Evolutionary conservation across 2,888 invertebrate species (phyloP).

Genomic region (Caenorhabditis parvicauda): DNA sequence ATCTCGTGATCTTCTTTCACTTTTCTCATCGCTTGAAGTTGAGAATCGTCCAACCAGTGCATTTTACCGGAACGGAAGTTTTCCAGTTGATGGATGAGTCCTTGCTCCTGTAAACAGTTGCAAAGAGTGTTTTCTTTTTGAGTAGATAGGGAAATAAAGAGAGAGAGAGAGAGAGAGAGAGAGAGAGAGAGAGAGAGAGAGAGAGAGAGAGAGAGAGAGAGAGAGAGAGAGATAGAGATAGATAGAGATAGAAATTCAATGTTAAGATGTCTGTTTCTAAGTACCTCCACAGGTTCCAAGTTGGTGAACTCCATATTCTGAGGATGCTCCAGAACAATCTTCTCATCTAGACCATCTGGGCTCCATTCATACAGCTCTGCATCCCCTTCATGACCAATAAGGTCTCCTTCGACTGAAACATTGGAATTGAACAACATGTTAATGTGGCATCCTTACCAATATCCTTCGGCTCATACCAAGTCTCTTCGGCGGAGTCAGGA

Average conservation of each 20-base stretch:
- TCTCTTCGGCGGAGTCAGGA: constrained; percentile 19
- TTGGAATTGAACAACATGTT: no score
- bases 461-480: constrained; percentile 26
- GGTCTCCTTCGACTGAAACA: constrained; percentile 2
- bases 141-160: no score
- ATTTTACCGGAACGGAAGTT: constrained; percentile 38
- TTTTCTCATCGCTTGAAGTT: constrained; percentile 26
- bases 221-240: no score
- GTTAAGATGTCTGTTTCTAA: no score
- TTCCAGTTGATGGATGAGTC: constrained; percentile 28
- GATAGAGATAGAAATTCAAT: no score
- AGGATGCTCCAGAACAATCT: constrained; percentile 22
- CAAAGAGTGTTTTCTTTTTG: constrained; percentile 10
- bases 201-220: no score
- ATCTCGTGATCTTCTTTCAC: constrained; percentile 40
- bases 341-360: constrained; percentile 27
- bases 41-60: constrained; percentile 31
- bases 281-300: no score
- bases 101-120: constrained; percentile 14
- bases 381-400: constrained; percentile 32
- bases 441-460: no score
- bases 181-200: no score
- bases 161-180: no score
- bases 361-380: constrained; percentile 36
- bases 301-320: no score